Percentiles rank a stretch among this genome's conserved stretches.
Conservation (phyloP, 1,140 invertebrate genomes). For the Thalassaphorura encarpata region DNA sequence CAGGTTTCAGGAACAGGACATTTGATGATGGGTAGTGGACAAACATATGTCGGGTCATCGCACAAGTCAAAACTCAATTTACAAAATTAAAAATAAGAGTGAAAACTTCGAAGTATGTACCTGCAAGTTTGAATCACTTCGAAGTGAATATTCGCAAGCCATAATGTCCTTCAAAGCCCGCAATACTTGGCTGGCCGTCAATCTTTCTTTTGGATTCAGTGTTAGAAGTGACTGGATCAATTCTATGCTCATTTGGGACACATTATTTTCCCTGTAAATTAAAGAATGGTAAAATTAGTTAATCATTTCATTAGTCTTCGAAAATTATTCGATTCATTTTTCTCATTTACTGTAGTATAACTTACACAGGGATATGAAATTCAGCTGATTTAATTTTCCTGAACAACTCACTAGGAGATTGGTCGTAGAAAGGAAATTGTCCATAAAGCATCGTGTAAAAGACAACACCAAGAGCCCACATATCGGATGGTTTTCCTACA, state of each 20-base stretch:
- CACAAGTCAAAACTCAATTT: neutral
- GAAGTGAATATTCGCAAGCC: neutral
- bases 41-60: neutral
- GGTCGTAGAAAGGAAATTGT: slow-evolving; percentile 78
- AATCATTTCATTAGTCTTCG: neutral
- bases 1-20: too few species aligned
- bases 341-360: too few species aligned
- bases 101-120: too few species aligned
- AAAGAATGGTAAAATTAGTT: neutral
- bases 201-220: slow-evolving; percentile 46
- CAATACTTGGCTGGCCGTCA: slow-evolving; percentile 49
- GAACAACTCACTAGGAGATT: slow-evolving; percentile 64
- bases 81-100: too few species aligned
- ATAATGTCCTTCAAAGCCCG: slow-evolving; percentile 11
- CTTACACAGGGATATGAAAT: slow-evolving; percentile 54
- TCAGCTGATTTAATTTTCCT: slow-evolving; percentile 61
- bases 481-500: slow-evolving; percentile 67
- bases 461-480: slow-evolving; percentile 76
- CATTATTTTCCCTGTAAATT: slow-evolving; percentile 8
- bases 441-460: slow-evolving; percentile 76
- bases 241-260: slow-evolving; percentile 7
- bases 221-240: slow-evolving; percentile 49
- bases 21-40: too few species aligned
- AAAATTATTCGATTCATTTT: too few species aligned
- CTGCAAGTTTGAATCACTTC: too few species aligned